phyloP scores from a whole-genome alignment of 2,797 vertebrate genomes.

The Poecile montanus region DNA sequence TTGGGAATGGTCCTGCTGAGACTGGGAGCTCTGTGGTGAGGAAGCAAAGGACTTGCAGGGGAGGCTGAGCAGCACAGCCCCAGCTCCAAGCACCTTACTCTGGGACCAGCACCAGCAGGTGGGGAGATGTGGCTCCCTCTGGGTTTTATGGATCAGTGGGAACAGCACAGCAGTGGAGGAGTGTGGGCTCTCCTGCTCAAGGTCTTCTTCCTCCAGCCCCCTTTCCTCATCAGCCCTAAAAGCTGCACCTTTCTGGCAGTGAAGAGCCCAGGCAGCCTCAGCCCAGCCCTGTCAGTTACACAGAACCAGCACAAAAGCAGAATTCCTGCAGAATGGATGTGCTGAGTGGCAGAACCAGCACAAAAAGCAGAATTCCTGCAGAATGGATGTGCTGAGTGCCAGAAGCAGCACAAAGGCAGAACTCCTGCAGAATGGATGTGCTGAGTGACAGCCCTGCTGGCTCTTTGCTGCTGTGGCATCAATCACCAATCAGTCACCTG shows the following conservation, averaged over 20 bases:
- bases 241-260: neutral
- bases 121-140: accelerated
- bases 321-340: neutral
- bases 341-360: neutral
- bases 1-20: neutral
- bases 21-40: neutral
- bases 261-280: neutral
- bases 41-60: neutral
- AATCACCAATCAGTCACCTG: accelerated
- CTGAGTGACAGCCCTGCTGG: neutral
- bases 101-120: neutral
- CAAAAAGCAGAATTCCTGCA: neutral
- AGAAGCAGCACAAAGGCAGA: neutral
- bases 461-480: neutral
- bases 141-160: neutral
- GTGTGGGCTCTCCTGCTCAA: neutral
- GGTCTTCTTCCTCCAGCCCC: neutral
- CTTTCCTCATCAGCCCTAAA: neutral
- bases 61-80: neutral
- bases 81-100: neutral
- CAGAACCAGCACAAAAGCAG: neutral
- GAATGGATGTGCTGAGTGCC: neutral
- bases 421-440: neutral
- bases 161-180: neutral
- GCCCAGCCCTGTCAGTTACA: neutral